Evolutionary conservation across 2,797 vertebrate genomes (phyloP), one percentile per base, ranked within the genome.

Genomic region (Sebastes steindachneri): DNA sequence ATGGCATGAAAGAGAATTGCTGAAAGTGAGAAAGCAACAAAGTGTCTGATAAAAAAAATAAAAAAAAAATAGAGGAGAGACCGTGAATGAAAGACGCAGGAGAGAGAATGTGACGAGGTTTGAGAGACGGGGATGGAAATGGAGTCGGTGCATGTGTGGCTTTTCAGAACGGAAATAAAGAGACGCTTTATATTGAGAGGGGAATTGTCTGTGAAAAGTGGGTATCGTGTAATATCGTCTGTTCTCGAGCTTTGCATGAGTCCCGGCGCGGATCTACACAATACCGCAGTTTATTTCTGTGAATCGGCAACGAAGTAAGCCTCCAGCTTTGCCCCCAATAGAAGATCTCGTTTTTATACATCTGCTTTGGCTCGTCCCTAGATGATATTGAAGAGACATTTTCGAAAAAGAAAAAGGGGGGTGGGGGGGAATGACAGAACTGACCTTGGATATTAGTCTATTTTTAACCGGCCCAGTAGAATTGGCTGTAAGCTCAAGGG

Each of bases 151-250:
- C 35, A 23, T 26, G 77, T 73, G 80, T 70, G 79, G 23, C 63
- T 85, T 75, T 83, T 89, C 68, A 68, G 35, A 84, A 11, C 5
- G 0, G 68, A 82, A 88, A 75, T 77, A 21, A 77, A 80, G 41
- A 48, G 8, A 33, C 29, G 62, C 48, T 71, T 89, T 87, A 89
- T 87, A 89, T 87, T 84, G 76, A 83, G 70, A 77, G 7, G 66
- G 71, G 83, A 80, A 57, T 80, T 68, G 63, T 66, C 64, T 84
- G 76, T 9, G 74, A 78, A 53, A 68, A 67, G 64, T 33, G 9
- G 41, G 25, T 45, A 67, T 79, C 25, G 4, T 62, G 72, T 79
- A 79, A 77, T 82, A 72, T 78, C 4, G 5, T 70, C 75, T 70
- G 33, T 64, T 66, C 71, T 63, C 58, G 9, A 41, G 75, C 23